phyloP scores from a whole-genome alignment of 2,797 vertebrate genomes.

The Phrynocephalus guinanensis region DNA sequence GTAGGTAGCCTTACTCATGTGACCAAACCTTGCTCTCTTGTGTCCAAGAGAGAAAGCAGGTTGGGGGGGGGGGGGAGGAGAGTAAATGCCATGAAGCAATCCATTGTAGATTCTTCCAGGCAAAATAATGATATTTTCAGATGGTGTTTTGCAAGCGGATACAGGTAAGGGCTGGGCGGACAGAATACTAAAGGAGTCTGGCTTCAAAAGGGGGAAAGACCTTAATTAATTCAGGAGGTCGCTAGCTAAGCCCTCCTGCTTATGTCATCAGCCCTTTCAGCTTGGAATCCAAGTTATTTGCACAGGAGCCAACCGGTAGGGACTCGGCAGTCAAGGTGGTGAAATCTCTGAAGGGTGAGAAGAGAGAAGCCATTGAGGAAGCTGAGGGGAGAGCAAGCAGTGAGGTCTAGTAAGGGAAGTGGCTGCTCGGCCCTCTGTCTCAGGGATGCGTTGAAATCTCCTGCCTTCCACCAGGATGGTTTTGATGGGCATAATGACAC shows the following conservation, averaged over 20 bases:
- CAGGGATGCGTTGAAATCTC: not conserved
- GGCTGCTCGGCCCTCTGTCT: too few species aligned
- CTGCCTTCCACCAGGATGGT: not conserved
- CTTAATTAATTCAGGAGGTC: slow-evolving; percentile 86
- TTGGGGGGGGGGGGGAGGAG: not conserved
- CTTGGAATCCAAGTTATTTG: slow-evolving; percentile 88
- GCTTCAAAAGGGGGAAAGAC: slow-evolving; percentile 67
- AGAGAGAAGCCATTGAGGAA: slow-evolving; percentile 83
- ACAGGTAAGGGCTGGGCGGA: slow-evolving; percentile 17
- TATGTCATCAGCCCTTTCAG: slow-evolving; percentile 82
- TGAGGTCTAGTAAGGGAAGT: not conserved
- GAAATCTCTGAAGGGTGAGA: slow-evolving; percentile 80
- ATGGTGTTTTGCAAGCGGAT: slow-evolving; percentile 57
- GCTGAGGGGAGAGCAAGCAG: slow-evolving; percentile 1
- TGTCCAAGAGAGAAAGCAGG: too few species aligned
- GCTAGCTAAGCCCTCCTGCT: slow-evolving; percentile 69
- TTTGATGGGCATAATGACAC: not conserved
- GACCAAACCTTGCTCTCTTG: not conserved
- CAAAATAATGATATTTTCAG: slow-evolving; percentile 70
- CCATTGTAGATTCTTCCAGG: not conserved
- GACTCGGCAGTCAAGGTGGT: slow-evolving; percentile 77
- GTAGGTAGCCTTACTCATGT: not conserved
- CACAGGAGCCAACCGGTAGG: slow-evolving; percentile 74
- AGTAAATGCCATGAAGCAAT: not conserved
- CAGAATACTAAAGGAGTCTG: slow-evolving; percentile 68